A percentile compares a stretch with the other conserved stretches of the same genome.
phyloP scores from a whole-genome alignment of 2,888 invertebrate genomes.

The Latrodectus elegans region DNA sequence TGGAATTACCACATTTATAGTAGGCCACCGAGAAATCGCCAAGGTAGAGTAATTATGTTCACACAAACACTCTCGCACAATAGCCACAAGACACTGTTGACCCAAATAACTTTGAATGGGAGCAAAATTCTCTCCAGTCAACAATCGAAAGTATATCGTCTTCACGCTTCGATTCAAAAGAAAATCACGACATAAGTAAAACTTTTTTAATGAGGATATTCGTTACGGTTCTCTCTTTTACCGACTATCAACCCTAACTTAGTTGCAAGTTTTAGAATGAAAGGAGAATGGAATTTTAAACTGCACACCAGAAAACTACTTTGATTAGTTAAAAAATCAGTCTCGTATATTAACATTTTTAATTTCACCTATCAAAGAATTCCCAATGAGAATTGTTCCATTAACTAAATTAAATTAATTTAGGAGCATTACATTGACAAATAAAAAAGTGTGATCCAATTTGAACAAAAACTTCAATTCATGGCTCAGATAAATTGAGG shows the following conservation, averaged over 20 bases:
- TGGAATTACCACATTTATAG: constrained; percentile 34
- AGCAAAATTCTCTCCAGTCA: constrained; percentile 56
- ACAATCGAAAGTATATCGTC: constrained; percentile 67
- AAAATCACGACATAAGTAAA: constrained; percentile 45
- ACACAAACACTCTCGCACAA: constrained; percentile 33
- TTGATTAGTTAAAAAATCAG: too few relatives aligned
- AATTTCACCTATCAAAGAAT: too few relatives aligned
- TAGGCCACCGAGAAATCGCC: constrained; percentile 23
- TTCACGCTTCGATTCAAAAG: constrained; percentile 48
- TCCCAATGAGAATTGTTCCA: too few relatives aligned
- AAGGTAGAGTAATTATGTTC: constrained; percentile 32
- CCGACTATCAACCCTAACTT: constrained; percentile 32
- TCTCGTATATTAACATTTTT: too few relatives aligned
- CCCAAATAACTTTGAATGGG: constrained; percentile 51
- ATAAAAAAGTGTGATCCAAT: too few relatives aligned
- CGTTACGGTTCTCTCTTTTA: constrained; percentile 28
- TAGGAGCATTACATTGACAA: too few relatives aligned
- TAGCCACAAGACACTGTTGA: constrained; percentile 60
- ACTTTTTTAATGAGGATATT: constrained; percentile 53
- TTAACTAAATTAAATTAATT: too few relatives aligned
- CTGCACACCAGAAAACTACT: too few relatives aligned
- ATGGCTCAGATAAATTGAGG: too few relatives aligned
- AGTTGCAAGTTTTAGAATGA: constrained; percentile 21
- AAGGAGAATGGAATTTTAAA: too few relatives aligned
- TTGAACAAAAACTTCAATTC: too few relatives aligned